phyloP scores from a whole-genome alignment of 2,888 invertebrate genomes.

The Acanthosoma haemorrhoidale region DNA sequence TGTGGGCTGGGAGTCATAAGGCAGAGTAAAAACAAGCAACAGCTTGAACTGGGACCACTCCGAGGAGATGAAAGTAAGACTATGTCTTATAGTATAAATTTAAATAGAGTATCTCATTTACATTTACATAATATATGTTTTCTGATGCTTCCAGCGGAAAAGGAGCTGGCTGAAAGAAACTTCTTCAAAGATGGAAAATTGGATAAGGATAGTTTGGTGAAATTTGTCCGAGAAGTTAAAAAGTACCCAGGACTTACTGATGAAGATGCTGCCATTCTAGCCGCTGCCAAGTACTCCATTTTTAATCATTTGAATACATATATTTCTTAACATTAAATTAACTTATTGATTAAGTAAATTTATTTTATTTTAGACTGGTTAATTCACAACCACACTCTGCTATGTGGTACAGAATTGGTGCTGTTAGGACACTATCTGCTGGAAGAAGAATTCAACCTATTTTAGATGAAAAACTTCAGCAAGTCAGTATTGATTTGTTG shows the following conservation, averaged over 20 bases:
- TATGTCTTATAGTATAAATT: not conserved
- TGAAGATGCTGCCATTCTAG: slow-evolving; percentile 52
- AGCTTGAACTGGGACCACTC: slow-evolving; percentile 48
- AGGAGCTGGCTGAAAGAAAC: slow-evolving; percentile 44
- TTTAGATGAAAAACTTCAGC: slow-evolving; percentile 48
- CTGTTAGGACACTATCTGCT: slow-evolving; percentile 50
- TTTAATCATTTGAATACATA: not conserved
- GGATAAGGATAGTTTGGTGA: slow-evolving; percentile 47
- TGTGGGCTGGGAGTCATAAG: slow-evolving; percentile 47
- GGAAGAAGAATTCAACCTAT: slow-evolving; percentile 48
- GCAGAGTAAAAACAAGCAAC: slow-evolving; percentile 44
- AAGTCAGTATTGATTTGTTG: slow-evolving; percentile 46
- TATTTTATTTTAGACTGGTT: slow-evolving; percentile 47
- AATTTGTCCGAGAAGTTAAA: slow-evolving; percentile 50
- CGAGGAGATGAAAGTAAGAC: slow-evolving; percentile 33
- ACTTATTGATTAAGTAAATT: no score
- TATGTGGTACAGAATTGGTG: slow-evolving; percentile 57
- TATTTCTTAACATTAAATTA: no score
- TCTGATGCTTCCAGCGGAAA: slow-evolving; percentile 43
- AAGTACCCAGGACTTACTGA: slow-evolving; percentile 51
- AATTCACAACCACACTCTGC: slow-evolving; percentile 51
- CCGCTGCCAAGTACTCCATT: slow-evolving; percentile 49
- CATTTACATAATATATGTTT: not conserved
- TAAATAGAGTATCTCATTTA: not conserved
- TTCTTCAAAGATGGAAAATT: slow-evolving; percentile 47